These are phyloP conservation scores for Toxotes chatareus DNA, from an alignment of 2,113 vertebrate genomes.

Conservation along the genomic window DNA sequence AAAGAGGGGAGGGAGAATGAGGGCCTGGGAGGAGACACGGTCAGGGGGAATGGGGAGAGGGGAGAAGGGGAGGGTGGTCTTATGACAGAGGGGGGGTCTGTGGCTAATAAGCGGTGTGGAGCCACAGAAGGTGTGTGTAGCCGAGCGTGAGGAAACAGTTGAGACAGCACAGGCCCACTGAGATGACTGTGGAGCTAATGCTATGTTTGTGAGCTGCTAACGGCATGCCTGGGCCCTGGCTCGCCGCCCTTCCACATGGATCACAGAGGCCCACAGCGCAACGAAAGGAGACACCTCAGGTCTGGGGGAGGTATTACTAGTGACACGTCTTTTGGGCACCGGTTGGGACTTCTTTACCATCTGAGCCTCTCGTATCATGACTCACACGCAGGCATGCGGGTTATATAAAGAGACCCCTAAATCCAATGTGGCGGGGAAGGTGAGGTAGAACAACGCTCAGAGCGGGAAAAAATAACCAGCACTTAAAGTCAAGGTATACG, in stretches of 20 bases:
- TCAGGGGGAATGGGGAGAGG: conserved; percentile 10
- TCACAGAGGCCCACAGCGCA: conserved; percentile 70
- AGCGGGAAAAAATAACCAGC: conserved; percentile 61
- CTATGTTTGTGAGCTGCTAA: conserved; percentile 80
- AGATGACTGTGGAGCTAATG: conserved; percentile 79
- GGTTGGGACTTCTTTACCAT: conserved; percentile 81
- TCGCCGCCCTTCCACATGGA: conserved; percentile 75
- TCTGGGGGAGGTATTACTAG: conserved; percentile 73
- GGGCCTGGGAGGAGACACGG: conserved; percentile 54
- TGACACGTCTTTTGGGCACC: conserved; percentile 83
- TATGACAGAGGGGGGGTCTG: conserved; percentile 59
- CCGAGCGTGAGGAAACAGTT: conserved; percentile 77
- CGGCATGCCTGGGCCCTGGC: conserved; percentile 76
- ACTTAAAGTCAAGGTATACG: conserved; percentile 55
- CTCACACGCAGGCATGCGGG: conserved; percentile 61
- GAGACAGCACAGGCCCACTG: conserved; percentile 76
- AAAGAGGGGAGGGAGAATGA: conserved; percentile 13
- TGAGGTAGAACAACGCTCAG: conserved; percentile 74
- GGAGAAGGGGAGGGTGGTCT: conserved; percentile 38
- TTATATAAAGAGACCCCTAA: conserved; percentile 63
- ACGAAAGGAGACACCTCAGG: conserved; percentile 80
- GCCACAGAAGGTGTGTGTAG: conserved; percentile 82
- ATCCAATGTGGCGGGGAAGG: conserved; percentile 79
- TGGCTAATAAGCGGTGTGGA: conserved; percentile 73
- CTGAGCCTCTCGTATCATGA: conserved; percentile 73